phyloP scores from a whole-genome alignment of 2,888 invertebrate species.

The Ormyrus rosae region DNA sequence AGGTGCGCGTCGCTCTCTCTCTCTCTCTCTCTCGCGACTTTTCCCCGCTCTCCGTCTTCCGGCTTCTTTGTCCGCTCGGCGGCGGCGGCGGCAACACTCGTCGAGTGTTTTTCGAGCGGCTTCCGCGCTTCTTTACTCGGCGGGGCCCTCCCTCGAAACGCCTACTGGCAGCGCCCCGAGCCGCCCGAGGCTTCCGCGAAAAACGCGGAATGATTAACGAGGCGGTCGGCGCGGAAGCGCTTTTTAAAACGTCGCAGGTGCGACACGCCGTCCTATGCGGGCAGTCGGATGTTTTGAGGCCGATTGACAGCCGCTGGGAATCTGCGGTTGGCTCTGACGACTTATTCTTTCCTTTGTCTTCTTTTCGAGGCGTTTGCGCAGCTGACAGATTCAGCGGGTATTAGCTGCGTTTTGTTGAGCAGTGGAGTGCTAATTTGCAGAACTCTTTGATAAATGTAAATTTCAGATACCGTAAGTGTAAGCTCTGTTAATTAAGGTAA shows the following conservation, averaged over 20 bases:
- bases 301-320: neutral
- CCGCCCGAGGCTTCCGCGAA: constrained; percentile 18
- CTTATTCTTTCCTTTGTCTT: neutral
- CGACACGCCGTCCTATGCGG: neutral
- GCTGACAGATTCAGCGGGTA: neutral
- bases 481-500: too few species aligned
- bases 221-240: constrained; percentile 31
- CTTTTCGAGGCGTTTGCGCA: neutral
- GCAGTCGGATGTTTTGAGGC: neutral
- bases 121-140: neutral
- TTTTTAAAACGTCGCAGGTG: constrained; percentile 40
- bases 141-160: neutral
- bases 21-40: too few species aligned
- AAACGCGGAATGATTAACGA: constrained; percentile 58
- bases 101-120: too few species aligned
- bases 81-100: too few species aligned
- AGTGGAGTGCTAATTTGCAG: too few species aligned
- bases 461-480: too few species aligned
- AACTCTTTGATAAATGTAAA: too few species aligned
- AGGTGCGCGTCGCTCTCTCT: too few species aligned
- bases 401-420: too few species aligned
- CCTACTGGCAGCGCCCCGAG: neutral
- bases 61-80: too few species aligned
- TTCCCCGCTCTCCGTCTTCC: too few species aligned
- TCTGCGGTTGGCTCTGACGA: neutral